Evolutionary conservation across 1,140 invertebrate genomes (phyloP).

Genomic region (Plodia interpunctella): DNA sequence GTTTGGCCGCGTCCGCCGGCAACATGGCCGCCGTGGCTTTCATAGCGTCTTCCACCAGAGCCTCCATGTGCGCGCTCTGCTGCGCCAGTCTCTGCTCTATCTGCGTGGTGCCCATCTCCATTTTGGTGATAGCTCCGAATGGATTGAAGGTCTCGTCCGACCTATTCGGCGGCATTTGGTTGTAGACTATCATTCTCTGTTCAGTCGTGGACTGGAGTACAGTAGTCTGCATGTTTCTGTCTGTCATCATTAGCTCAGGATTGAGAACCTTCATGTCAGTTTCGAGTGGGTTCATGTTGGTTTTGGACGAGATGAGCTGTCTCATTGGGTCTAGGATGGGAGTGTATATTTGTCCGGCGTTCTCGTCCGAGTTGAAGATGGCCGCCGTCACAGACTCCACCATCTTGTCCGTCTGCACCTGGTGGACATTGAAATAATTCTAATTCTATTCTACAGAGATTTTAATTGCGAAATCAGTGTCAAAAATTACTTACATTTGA

Average conservation of each 20-base stretch:
- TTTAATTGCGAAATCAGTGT: too few species aligned
- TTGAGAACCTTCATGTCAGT: constrained; percentile 53
- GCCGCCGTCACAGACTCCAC: constrained; percentile 72
- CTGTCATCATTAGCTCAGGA: constrained; percentile 51
- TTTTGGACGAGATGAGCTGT: constrained; percentile 50
- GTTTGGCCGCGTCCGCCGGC: constrained; percentile 72
- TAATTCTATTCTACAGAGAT: too few species aligned
- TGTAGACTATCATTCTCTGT: constrained; percentile 47
- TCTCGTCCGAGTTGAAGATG: constrained; percentile 68
- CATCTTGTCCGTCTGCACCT: constrained; percentile 74
- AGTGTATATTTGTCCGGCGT: constrained; percentile 49
- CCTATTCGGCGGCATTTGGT: constrained; percentile 40
- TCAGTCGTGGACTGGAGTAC: constrained; percentile 37
- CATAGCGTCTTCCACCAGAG: constrained; percentile 71
- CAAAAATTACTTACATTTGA: too few species aligned
- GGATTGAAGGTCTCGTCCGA: constrained; percentile 46
- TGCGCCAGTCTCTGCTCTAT: constrained; percentile 70
- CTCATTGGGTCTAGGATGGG: constrained; percentile 49
- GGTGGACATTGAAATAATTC: constrained; percentile 13
- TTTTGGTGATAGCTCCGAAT: constrained; percentile 58
- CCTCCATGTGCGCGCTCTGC: constrained; percentile 72
- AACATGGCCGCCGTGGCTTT: constrained; percentile 71
- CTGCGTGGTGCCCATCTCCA: constrained; percentile 55
- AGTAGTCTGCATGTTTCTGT: constrained; percentile 34
- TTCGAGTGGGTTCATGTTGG: constrained; percentile 37